These are phyloP conservation scores for Thripadectes ignobilis DNA, from an alignment of 2,797 vertebrate species.

Conservation along the genomic window DNA sequence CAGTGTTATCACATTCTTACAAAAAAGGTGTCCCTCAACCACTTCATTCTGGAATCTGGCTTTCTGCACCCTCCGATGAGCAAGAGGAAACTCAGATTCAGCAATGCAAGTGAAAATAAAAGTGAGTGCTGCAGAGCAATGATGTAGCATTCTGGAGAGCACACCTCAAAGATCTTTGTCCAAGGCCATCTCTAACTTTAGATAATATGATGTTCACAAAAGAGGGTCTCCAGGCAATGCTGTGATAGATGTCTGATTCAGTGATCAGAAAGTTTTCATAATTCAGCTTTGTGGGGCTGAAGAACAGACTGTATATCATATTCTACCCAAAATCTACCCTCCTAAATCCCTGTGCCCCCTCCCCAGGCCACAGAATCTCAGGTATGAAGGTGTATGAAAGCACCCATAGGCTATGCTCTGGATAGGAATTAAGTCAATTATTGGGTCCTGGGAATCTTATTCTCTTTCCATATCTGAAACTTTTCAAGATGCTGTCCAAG, in stretches of 20 bases:
- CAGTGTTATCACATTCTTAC: background rate
- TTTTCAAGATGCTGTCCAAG: background rate
- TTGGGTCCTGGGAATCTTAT: background rate
- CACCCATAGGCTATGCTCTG: background rate
- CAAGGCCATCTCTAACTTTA: background rate
- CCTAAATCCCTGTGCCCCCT: background rate
- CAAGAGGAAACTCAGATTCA: background rate
- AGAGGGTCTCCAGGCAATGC: background rate
- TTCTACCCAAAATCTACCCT: background rate
- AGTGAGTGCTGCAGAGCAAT: background rate
- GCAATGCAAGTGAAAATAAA: background rate
- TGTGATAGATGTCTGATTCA: background rate
- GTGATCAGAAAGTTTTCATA: background rate
- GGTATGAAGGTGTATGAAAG: background rate
- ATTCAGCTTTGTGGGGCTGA: background rate
- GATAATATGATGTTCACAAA: background rate
- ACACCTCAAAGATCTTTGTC: background rate
- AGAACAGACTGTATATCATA: background rate
- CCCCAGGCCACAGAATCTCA: background rate
- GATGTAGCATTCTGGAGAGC: background rate
- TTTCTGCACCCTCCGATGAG: background rate
- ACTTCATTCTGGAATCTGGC: background rate
- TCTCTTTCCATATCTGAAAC: background rate
- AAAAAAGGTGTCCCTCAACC: background rate
- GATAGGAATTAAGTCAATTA: background rate